phyloP scores from a whole-genome alignment of 2,113 vertebrate genomes.

The Planiliza haematocheilus region DNA sequence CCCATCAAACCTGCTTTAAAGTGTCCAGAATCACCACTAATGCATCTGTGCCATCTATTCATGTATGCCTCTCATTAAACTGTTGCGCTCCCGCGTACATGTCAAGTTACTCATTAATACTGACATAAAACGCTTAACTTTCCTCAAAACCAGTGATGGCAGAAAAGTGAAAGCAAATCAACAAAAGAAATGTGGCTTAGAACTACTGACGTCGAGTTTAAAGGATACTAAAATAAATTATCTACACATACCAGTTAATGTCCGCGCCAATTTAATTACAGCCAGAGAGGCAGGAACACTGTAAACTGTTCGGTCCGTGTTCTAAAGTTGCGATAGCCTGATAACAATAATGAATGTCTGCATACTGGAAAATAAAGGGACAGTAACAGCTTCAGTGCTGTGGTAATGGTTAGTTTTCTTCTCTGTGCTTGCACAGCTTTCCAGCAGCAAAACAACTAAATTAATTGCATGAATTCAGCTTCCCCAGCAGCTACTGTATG shows the following conservation, averaged over 20 bases:
- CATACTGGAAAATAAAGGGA: conserved; percentile 5
- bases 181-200: no score
- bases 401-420: conserved; percentile 27
- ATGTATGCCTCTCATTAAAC: no score
- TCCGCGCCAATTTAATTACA: conserved; percentile 15
- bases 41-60: no score
- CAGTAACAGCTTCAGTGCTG: conserved; percentile 11
- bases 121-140: no score
- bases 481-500: conserved; percentile 21
- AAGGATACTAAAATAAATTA: no score
- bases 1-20: no score
- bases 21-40: no score
- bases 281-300: not conserved
- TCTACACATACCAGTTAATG: conserved; percentile 1
- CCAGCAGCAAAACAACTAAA: conserved; percentile 29
- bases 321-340: conserved; percentile 13
- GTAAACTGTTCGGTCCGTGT: not conserved
- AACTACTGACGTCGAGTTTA: no score
- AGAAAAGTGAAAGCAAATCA: no score
- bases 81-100: no score
- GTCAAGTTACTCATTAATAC: no score
- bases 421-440: conserved; percentile 21
- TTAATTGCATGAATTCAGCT: conserved; percentile 42
- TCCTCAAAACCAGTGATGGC: no score
- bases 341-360: conserved; percentile 36